Evolutionary conservation across 1,140 invertebrate species (phyloP).

Genomic region (Zaprionus taronus): DNA sequence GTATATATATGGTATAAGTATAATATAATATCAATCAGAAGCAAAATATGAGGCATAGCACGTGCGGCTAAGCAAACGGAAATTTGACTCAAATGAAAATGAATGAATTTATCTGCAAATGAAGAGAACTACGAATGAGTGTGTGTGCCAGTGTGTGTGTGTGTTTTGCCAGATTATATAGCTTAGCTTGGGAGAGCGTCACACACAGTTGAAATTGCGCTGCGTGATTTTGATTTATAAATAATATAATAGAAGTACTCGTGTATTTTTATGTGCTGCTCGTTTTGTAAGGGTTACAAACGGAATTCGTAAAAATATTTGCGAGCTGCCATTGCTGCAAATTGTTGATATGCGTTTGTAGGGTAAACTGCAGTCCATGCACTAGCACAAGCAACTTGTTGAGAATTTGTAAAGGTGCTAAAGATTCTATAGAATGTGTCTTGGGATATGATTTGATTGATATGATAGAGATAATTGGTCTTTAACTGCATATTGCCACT

Average conservation of each 20-base stretch:
- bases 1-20: slow-evolving; percentile 4
- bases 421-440: too few relatives aligned
- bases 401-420: background rate
- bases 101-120: slow-evolving; percentile 57
- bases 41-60: slow-evolving; percentile 50
- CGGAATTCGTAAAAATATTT: slow-evolving; percentile 54
- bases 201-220: slow-evolving; percentile 47
- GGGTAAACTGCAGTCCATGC: slow-evolving; percentile 15
- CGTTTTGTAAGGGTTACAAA: slow-evolving; percentile 51
- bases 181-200: slow-evolving; percentile 39
- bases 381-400: background rate
- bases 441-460: too few relatives aligned
- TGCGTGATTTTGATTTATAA: slow-evolving; percentile 60
- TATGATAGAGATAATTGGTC: background rate
- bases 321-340: slow-evolving; percentile 41
- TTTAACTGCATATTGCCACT: background rate
- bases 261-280: slow-evolving; percentile 48
- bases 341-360: slow-evolving; percentile 44
- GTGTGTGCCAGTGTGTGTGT: slow-evolving; percentile 15
- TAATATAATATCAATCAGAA: slow-evolving; percentile 58
- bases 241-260: slow-evolving; percentile 48
- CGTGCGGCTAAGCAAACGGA: slow-evolving; percentile 57
- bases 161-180: slow-evolving; percentile 44
- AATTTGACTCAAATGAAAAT: slow-evolving; percentile 59
- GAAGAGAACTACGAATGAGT: slow-evolving; percentile 12